Base-by-base conservation (phyloP, 2,888 invertebrate genomes). In the Suillia variegata region DNA sequence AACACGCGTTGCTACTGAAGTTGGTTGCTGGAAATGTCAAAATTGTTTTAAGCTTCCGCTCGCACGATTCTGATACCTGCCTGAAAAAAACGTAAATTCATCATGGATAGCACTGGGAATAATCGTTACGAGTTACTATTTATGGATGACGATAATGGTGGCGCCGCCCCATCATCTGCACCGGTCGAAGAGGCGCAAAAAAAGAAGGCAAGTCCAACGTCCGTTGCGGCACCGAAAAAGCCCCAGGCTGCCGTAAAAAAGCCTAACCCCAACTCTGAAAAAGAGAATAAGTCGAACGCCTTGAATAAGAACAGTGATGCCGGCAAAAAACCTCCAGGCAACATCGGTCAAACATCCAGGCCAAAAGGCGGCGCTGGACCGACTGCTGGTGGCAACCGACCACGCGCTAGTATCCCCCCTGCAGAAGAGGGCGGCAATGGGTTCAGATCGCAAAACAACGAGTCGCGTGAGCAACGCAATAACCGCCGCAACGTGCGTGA, bases 391-490 rank as follows among this genome's bases (percentile, higher is more conserved):
- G 26, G 45, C 13, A 52, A 10, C 8, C 12, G 12, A 3, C 18
- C 47, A 2, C 55, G 54, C 18, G 54, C 55, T 13, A 56, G 34
- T 20, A 12, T 13, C 13, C 10, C 12, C n/a, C 10, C 3, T 8
- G n/a, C 10, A 3, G 38, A 38, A 13, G 38, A 38, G 18, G 53
- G 50, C 2, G 56, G 50, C 20, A 47, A 34, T n/a, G 38, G 12
- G 13, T 48, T 26, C 2, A 56, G 47, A 38, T 10, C 45, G 38
- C 64, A 61, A 42, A 67, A 53, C 42, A 81, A 63, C 64, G 66
- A 78, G 87, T 87, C 71, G 85, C 85, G 88, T 45, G 92, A 91
- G 71, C 88, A 89, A 73, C 85, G 90, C 26, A 54, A 65, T 51
- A 62, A 59, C 21, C 68, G 65, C 51, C 69, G 83, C 54, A 83